A percentile compares a stretch with the other conserved stretches of the same genome.
phyloP scores from a whole-genome alignment of 2,797 vertebrate species.

The Pantherophis vulpinus region DNA sequence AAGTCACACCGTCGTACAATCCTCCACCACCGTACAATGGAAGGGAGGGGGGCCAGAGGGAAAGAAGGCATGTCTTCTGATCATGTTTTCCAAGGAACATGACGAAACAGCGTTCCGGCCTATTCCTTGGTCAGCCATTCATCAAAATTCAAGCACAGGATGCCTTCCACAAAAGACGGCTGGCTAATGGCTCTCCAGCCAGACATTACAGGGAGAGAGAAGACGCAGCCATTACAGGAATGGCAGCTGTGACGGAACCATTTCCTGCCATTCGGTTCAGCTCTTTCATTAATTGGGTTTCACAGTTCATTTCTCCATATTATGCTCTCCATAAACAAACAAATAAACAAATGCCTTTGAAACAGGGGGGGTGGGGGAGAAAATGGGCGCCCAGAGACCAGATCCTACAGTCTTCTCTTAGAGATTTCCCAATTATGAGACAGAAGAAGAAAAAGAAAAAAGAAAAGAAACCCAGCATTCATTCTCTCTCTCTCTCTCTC shows the following conservation, averaged over 20 bases:
- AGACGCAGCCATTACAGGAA: conserved; percentile 57
- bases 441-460: background rate
- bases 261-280: conserved; percentile 61
- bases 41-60: background rate
- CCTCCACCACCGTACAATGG: background rate
- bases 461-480: background rate
- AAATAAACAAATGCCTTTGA: conserved; percentile 41
- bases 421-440: background rate
- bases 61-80: conserved; percentile 17
- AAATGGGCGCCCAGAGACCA: background rate
- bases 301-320: conserved; percentile 70
- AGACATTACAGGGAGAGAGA: conserved; percentile 42
- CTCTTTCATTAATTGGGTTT: conserved; percentile 73
- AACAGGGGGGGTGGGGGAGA: background rate
- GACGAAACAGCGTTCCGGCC: background rate
- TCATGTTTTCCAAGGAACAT: conserved; percentile 22
- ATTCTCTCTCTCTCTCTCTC: background rate
- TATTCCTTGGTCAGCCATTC: conserved; percentile 49
- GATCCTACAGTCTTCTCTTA: background rate
- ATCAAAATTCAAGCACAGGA: conserved; percentile 59
- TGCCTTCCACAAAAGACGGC: conserved; percentile 49
- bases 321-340: conserved; percentile 58
- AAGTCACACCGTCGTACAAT: background rate
- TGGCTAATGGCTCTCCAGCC: conserved; percentile 61
- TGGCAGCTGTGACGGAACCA: conserved; percentile 60